Base-by-base conservation (phyloP, 2,888 invertebrate species). In the Heteropelma amictum region DNA sequence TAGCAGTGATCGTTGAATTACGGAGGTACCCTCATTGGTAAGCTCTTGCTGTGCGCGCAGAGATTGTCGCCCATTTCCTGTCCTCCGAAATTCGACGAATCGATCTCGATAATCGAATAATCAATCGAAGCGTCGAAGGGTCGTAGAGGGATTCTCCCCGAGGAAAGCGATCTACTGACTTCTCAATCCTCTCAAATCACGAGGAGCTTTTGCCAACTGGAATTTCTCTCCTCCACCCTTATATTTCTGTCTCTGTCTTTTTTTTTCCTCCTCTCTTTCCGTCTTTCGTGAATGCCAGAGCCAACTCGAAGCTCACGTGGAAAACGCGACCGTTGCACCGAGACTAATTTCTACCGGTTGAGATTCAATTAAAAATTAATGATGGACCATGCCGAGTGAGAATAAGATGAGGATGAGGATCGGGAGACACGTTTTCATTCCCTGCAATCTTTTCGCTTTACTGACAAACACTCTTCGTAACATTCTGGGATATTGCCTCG, bases 91-190 rank as follows among this genome's bases (percentile, higher is more conserved):
- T 51, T 58, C 75, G 56, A 58, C 67, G 85, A 86, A 85, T 85
- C 84, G 84, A 87, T 87, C 85, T 86, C 82, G 83, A 83, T 86
- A 86, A 87, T 87, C 84, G 84, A 86, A 87, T 87, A 85, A 86
- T 87, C 85, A 85, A 86, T 84, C 81, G 82, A 79, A 81, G 61
- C 76, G 56, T 71, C 68, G 68, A 69, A 69, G 64, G 68, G 63
- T 35, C 63, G 63, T 26, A 28, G 51, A 38, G 42, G n/a, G 51
- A 71, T 21, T 8, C 23, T 54, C n/a, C 35, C 12, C 45, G 51
- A 35, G 49, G 42, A 51, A 60, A 71, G 54, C 49, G 60, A 56
- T 54, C 58, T 30, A 38, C 63, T 21, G 69, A 71, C 54, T 67
- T 71, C 58, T 73, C 72, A 68, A 40, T 42, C 45, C 47, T 67